Base-by-base conservation (phyloP, 2,888 invertebrate species). In the Lepidochitona cinerea region DNA sequence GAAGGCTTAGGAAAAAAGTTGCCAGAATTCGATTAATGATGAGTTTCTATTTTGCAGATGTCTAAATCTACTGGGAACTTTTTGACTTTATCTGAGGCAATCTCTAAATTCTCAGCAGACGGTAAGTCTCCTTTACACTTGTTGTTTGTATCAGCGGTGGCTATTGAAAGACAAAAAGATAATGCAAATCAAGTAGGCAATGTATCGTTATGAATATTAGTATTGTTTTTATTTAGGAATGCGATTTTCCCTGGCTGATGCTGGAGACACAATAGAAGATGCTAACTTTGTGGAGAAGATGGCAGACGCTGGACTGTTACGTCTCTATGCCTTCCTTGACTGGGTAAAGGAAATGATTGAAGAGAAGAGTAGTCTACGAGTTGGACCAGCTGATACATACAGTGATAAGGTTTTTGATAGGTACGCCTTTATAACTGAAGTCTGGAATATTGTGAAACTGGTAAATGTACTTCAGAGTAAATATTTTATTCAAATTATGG, bases 31-130 rank as follows among this genome's bases (percentile, higher is more conserved):
- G n/a, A n/a, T n/a, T n/a, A n/a, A n/a, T n/a, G n/a, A n/a, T n/a
- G n/a, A n/a, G n/a, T n/a, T n/a, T n/a, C n/a, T n/a, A n/a, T n/a
- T 26, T 75, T 83, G 18, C 81, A 94, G 93, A 99, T 99, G 99
- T 98, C 99, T 0, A 99, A 99, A 90, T 97, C 97, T 0, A 99
- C 99, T 37, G 99, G 99, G 0, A 99, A 99, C 90, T 99, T 99
- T 91, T 91, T 99, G 83, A 99, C 99, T 0, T 92, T 99, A 0
- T 90, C 93, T 12, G 97, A 99, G 87, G 97, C 97, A 12, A 93
- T 99, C 6, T 92, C 94, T 23, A 97, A 96, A 89, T 99, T 97
- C 91, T 97, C 98, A 69, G 99, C 99, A 0, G 99, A 99, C 91
- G 99, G 98, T 70, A 83, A 80, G 83, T 54, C n/a, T 68, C 23